Evolutionary conservation across 1,140 invertebrate species (phyloP), one percentile per base, ranked within the genome.

Genomic region (Zaprionus africanus): DNA sequence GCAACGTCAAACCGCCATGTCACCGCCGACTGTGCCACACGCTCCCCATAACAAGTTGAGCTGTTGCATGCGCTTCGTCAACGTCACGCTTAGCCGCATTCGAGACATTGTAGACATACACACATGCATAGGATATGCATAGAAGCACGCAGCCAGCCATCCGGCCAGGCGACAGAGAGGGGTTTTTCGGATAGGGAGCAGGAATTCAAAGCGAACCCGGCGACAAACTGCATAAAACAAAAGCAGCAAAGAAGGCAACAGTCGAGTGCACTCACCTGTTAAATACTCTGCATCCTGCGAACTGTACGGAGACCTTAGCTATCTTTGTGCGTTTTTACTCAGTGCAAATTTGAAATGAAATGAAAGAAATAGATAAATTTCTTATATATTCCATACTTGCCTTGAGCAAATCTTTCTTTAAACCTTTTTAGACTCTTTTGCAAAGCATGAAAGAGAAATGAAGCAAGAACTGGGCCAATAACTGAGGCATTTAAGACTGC

Each of bases 51-150:
- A 76, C 73, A 77, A 76, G 85, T 90, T 90, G 85, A 90, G 79
- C 76, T 90, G 85, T 90, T 90, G 85, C 85, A 90, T 80, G 76
- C 76, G 79, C 81, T 85, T 77, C 86, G 81, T 90, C 85, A 90
- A 82, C 86, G 82, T 90, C 85, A 85, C 74, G 86, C 85, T 82
- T 85, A 85, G 81, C 72, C 64, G 85, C 81, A 90, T 88, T 81
- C 69, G 81, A 84, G 76, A 88, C 85, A 76, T 79, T 82, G 86
- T 90, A 82, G 81, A 69, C 81, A 70, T 46, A 46, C 41, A 70
- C 19, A 46, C 41, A 46, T 17, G 17, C n/a, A 46, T 46, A 68
- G 70, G 41, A 74, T 57, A 60, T 76, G 71, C 69, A 79, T 59
- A 51, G 62, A 76, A 56, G n/a, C 56, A 51, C 49, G 12, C 36